Percentiles rank a stretch among this genome's conserved stretches.
Conservation (phyloP, 2,888 invertebrate species). For the Papilio gigon region DNA sequence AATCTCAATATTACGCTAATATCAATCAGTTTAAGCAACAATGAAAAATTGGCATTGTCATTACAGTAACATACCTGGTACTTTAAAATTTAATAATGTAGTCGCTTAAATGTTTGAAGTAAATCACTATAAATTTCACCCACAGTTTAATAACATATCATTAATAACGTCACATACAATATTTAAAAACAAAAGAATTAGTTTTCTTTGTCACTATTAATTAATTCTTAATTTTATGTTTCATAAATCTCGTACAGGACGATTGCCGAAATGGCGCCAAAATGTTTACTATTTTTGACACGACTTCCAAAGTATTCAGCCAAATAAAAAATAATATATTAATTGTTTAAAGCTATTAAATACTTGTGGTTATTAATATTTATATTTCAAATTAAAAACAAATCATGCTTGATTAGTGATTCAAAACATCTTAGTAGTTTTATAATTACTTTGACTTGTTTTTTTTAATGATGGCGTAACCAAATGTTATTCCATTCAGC, state of each 20-base stretch:
- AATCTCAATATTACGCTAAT: slow-evolving; percentile 21
- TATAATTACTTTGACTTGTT: no score
- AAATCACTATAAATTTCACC: not conserved
- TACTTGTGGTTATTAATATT: no score
- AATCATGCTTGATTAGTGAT: no score
- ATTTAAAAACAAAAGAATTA: not conserved
- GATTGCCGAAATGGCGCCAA: slow-evolving; percentile 5
- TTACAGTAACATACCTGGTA: not conserved
- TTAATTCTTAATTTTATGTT: not conserved
- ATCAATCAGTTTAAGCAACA: slow-evolving; percentile 11
- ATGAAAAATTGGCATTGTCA: not conserved
- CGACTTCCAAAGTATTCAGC: not conserved
- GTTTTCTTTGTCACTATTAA: not conserved
- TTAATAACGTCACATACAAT: not conserved
- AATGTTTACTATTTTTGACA: not conserved
- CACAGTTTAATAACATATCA: not conserved
- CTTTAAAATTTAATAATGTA: no score
- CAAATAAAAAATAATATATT: not conserved
- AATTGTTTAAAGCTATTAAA: not conserved
- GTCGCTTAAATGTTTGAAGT: not conserved
- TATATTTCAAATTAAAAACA: no score
- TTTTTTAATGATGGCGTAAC: not conserved
- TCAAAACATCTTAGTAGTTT: no score
- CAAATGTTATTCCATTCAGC: no score
- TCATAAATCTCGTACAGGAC: not conserved